Evolutionary conservation across 2,888 invertebrate species (phyloP).

Genomic region (Mythimna pallens): DNA sequence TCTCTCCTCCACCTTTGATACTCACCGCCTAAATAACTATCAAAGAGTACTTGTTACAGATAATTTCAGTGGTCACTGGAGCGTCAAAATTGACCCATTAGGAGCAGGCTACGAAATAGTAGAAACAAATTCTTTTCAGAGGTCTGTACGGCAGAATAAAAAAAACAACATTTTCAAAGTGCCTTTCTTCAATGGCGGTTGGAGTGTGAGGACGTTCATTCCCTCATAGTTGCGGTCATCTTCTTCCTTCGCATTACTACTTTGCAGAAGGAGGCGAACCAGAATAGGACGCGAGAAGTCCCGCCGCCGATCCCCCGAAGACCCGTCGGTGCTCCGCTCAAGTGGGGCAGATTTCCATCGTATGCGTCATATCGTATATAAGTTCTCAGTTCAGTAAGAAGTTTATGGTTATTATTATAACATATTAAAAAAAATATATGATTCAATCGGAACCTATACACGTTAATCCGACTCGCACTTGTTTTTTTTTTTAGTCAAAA

Average conservation of each 20-base stretch:
- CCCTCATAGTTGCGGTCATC: too few species aligned
- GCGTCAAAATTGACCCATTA: conserved; percentile 44
- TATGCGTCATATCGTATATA: too few species aligned
- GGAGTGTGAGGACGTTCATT: too few species aligned
- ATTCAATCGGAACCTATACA: neutral
- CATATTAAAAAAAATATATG: neutral
- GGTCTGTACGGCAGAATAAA: neutral
- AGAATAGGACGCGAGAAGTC: too few species aligned
- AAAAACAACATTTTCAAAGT: neutral
- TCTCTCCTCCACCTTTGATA: conserved; percentile 11
- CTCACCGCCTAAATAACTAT: neutral
- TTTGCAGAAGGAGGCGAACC: too few species aligned
- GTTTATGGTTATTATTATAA: too few species aligned
- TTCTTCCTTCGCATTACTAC: too few species aligned
- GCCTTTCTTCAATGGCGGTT: too few species aligned
- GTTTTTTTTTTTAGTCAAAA: conserved; percentile 8
- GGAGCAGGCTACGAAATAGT: conserved; percentile 13
- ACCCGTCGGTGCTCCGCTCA: too few species aligned
- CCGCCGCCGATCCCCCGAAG: too few species aligned
- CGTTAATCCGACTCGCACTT: neutral
- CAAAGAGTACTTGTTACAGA: conserved; percentile 21
- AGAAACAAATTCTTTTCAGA: conserved; percentile 20
- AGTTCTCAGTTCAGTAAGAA: too few species aligned
- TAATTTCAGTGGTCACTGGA: conserved; percentile 20
- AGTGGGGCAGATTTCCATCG: too few species aligned